These are phyloP conservation scores for Celastrina argiolus DNA, from an alignment of 2,888 invertebrate genomes.

Conservation along the genomic window DNA sequence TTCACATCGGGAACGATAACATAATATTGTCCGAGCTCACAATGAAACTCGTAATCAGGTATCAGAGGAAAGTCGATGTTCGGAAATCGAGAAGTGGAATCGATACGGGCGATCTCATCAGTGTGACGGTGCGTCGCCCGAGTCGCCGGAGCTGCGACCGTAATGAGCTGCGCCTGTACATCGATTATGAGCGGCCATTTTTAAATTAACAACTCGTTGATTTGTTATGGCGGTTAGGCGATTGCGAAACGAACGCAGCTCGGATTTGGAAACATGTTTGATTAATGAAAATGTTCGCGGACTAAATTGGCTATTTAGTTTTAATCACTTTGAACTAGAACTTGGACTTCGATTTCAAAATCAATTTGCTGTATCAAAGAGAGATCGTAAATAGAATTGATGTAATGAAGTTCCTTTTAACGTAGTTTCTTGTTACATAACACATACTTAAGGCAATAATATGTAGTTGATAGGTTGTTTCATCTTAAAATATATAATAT, in stretches of 20 bases:
- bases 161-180: slow-evolving; percentile 68
- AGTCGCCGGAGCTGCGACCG: slow-evolving; percentile 64
- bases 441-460: background rate
- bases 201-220: slow-evolving; percentile 59
- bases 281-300: slow-evolving; percentile 22
- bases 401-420: background rate
- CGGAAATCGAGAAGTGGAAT: slow-evolving; percentile 44
- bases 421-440: background rate
- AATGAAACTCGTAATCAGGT: slow-evolving; percentile 35
- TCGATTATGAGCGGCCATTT: slow-evolving; percentile 57
- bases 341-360: background rate
- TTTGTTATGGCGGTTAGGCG: slow-evolving; percentile 34
- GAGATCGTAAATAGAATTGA: background rate
- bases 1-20: slow-evolving; percentile 48
- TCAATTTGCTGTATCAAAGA: slow-evolving; percentile 10
- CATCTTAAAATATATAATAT: background rate
- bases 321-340: slow-evolving; percentile 21
- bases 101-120: slow-evolving; percentile 53
- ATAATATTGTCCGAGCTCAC: slow-evolving; percentile 44
- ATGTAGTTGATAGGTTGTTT: background rate
- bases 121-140: slow-evolving; percentile 63
- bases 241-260: slow-evolving; percentile 31
- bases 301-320: slow-evolving; percentile 23
- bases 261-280: slow-evolving; percentile 24
- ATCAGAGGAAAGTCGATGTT: slow-evolving; percentile 37